Conservation (phyloP, 2,113 vertebrate genomes). For the Boleophthalmus pectinirostris region DNA sequence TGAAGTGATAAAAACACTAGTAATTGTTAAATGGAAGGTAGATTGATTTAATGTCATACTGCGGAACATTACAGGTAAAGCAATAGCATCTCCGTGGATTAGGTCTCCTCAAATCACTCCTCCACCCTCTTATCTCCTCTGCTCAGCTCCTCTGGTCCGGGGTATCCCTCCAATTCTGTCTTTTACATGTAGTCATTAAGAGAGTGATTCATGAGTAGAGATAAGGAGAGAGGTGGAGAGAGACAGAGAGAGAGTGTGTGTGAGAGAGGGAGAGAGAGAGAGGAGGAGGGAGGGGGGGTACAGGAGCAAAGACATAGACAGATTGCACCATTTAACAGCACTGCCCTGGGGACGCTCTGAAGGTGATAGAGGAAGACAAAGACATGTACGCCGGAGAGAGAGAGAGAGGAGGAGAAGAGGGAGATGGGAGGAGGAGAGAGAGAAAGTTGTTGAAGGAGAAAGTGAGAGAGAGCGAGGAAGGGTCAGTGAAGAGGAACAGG, state of each 20-base stretch:
- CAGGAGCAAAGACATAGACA: constrained; percentile 70
- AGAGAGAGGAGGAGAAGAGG: not conserved
- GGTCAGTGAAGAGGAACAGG: not conserved
- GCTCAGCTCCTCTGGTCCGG: constrained; percentile 36
- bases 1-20: too few relatives aligned
- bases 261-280: not conserved
- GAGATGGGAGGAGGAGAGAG: not conserved
- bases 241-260: constrained; percentile 40
- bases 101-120: not conserved
- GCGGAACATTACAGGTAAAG: too few relatives aligned
- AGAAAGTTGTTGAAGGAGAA: too few relatives aligned
- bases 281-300: constrained; percentile 13
- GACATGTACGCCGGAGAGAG: not conserved
- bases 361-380: constrained; percentile 67
- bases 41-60: too few relatives aligned
- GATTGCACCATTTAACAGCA: constrained; percentile 79
- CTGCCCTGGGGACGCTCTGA: constrained; percentile 75
- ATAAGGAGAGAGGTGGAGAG: constrained; percentile 31
- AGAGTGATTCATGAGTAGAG: constrained; percentile 62
- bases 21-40: too few relatives aligned
- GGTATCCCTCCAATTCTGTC: constrained; percentile 56
- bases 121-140: constrained; percentile 20
- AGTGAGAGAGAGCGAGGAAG: not conserved
- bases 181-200: constrained; percentile 60
- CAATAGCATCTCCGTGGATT: too few relatives aligned